These are phyloP conservation scores for Pycnomerus fuliginosus DNA, from an alignment of 2,888 invertebrate genomes.

Conservation along the genomic window DNA sequence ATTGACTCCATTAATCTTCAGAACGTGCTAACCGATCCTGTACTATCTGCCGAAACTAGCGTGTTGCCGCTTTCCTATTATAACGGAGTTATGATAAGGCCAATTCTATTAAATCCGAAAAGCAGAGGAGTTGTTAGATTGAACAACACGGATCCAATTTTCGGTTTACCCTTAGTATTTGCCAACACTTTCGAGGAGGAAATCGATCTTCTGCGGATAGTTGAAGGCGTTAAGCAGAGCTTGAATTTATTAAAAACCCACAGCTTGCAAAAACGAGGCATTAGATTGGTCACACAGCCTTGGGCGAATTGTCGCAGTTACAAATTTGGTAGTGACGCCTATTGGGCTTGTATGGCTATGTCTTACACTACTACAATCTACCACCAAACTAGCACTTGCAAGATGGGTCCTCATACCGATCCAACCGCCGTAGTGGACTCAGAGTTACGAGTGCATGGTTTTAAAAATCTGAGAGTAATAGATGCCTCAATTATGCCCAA, in stretches of 20 bases:
- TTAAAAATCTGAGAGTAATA: constrained; percentile 63
- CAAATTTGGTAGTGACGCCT: constrained; percentile 63
- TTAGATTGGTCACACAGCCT: constrained; percentile 57
- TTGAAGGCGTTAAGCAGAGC: constrained; percentile 62
- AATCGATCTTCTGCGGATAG: constrained; percentile 62
- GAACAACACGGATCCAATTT: constrained; percentile 68
- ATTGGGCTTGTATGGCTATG: constrained; percentile 65
- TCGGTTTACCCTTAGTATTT: constrained; percentile 71
- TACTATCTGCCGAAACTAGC: constrained; percentile 47
- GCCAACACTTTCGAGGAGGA: constrained; percentile 67
- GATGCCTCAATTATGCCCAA: constrained; percentile 69
- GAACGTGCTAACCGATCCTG: constrained; percentile 62
- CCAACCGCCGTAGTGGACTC: constrained; percentile 66
- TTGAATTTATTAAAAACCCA: constrained; percentile 61
- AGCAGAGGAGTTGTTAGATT: constrained; percentile 65
- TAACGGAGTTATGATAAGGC: constrained; percentile 61
- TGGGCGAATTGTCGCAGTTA: constrained; percentile 60
- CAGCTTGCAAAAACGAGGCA: constrained; percentile 60
- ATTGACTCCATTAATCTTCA: constrained; percentile 61
- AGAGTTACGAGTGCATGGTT: constrained; percentile 62
- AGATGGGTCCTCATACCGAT: constrained; percentile 68
- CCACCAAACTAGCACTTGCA: constrained; percentile 70
- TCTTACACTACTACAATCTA: constrained; percentile 70
- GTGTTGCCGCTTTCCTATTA: constrained; percentile 63
- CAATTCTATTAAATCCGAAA: constrained; percentile 63